Percentiles rank a stretch among this genome's conserved stretches.
phyloP scores from a whole-genome alignment of 2,113 vertebrate genomes.

The Loxodonta africana region DNA sequence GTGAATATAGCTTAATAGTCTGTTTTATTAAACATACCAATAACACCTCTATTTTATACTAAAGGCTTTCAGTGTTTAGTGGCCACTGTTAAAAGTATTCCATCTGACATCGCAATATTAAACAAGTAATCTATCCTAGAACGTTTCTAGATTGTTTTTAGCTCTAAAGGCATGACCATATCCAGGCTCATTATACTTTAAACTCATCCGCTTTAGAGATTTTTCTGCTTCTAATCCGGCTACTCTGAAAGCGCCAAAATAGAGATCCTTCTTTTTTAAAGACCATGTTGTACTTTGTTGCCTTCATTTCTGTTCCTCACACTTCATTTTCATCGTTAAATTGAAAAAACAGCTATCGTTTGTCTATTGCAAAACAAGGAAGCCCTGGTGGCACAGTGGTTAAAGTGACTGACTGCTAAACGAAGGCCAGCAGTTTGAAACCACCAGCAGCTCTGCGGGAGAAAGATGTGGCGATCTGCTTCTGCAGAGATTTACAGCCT shows the following conservation, averaged over 20 bases:
- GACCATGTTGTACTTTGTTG: background rate
- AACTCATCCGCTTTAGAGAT: constrained; percentile 35
- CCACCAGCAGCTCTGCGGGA: too few species aligned
- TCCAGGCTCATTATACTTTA: constrained; percentile 33
- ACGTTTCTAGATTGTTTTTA: constrained; percentile 53
- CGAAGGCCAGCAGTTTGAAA: too few species aligned
- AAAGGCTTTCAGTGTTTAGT: constrained; percentile 38
- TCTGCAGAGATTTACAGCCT: too few species aligned
- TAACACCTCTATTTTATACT: constrained; percentile 31
- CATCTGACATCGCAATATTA: constrained; percentile 37
- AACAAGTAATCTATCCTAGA: constrained; percentile 42
- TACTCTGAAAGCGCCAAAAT: constrained; percentile 41
- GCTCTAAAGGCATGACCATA: constrained; percentile 32
- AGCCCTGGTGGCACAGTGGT: too few species aligned
- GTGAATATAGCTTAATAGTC: constrained; percentile 20
- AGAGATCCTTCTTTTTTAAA: constrained; percentile 45
- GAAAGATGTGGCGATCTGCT: too few species aligned
- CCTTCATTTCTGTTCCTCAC: constrained; percentile 52
- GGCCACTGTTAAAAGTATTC: constrained; percentile 23
- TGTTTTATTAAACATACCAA: constrained; percentile 39
- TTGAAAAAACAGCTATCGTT: constrained; percentile 33
- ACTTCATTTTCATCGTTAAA: constrained; percentile 59
- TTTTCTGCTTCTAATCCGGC: constrained; percentile 46
- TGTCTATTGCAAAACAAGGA: too few species aligned
- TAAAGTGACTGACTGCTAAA: too few species aligned